These are phyloP conservation scores for Neoascia interrupta DNA, from an alignment of 2,888 invertebrate species.

Conservation along the genomic window DNA sequence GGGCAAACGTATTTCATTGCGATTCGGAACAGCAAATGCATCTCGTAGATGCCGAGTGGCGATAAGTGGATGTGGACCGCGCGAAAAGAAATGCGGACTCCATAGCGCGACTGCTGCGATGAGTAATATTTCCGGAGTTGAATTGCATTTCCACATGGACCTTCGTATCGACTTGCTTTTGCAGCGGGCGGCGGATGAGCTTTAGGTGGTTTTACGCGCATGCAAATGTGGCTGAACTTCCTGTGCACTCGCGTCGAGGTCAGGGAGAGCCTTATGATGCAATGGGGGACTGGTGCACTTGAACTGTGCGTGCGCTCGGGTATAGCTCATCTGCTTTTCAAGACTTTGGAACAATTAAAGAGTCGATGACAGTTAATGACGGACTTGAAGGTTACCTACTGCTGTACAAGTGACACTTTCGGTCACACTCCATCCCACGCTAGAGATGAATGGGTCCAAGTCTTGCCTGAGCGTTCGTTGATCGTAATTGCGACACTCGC, in stretches of 20 bases:
- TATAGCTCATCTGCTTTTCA: neutral
- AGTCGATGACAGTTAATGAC: constrained; percentile 13
- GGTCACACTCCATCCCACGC: constrained; percentile 43
- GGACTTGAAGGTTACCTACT: constrained; percentile 20
- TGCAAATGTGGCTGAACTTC: constrained; percentile 57
- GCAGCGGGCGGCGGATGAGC: constrained; percentile 57
- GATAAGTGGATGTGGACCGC: constrained; percentile 69
- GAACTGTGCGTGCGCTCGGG: neutral
- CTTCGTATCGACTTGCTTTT: constrained; percentile 1
- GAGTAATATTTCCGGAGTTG: constrained; percentile 68
- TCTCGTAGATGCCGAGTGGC: constrained; percentile 65
- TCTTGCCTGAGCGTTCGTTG: constrained; percentile 33
- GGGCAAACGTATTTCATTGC: constrained; percentile 75
- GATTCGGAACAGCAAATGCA: constrained; percentile 45
- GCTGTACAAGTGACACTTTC: constrained; percentile 23
- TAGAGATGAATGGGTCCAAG: constrained; percentile 39
- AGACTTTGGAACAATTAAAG: constrained; percentile 7
- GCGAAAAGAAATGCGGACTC: constrained; percentile 64
- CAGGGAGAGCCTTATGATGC: too few species aligned
- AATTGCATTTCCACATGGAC: constrained; percentile 31
- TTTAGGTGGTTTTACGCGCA: constrained; percentile 51
- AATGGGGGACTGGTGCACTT: too few species aligned
- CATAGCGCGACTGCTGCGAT: constrained; percentile 52
- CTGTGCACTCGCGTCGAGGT: constrained; percentile 43
- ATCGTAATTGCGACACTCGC: constrained; percentile 25